These are phyloP conservation scores for Tragulus kanchil DNA, from an alignment of 2,113 vertebrate species.

Conservation along the genomic window DNA sequence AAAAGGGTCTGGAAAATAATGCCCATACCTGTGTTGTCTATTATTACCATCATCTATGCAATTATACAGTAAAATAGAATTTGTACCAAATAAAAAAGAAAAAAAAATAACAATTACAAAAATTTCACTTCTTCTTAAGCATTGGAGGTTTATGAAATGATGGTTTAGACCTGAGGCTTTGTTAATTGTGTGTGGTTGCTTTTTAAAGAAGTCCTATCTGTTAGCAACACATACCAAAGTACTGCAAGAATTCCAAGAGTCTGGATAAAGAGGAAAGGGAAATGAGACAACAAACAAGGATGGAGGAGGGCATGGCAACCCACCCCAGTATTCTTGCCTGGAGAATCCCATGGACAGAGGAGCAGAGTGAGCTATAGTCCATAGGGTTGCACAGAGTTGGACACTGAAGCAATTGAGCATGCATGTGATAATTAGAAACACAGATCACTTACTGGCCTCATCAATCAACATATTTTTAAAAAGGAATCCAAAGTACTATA, in stretches of 20 bases:
- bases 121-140: not conserved
- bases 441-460: not conserved
- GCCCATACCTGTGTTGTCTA: not conserved
- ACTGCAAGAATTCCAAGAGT: not conserved
- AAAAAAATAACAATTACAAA: not conserved
- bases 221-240: not conserved
- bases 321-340: not conserved
- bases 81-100: not conserved
- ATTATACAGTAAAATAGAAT: slow-evolving; percentile 12
- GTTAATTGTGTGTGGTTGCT: not conserved
- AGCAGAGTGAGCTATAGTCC: not conserved
- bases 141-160: not conserved
- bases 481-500: slow-evolving; percentile 5
- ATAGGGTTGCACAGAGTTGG: not conserved
- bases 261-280: not conserved
- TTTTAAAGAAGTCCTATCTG: not conserved
- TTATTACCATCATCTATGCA: not conserved
- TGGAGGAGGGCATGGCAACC: not conserved
- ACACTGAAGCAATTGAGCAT: not conserved
- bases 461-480: slow-evolving; percentile 1
- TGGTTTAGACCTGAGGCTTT: not conserved
- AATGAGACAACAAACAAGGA: slow-evolving; percentile 33
- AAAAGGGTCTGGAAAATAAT: not conserved
- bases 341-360: not conserved
- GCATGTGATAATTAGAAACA: not conserved